Conservation (phyloP, 2,888 invertebrate species). For the Heliconius ismenius region DNA sequence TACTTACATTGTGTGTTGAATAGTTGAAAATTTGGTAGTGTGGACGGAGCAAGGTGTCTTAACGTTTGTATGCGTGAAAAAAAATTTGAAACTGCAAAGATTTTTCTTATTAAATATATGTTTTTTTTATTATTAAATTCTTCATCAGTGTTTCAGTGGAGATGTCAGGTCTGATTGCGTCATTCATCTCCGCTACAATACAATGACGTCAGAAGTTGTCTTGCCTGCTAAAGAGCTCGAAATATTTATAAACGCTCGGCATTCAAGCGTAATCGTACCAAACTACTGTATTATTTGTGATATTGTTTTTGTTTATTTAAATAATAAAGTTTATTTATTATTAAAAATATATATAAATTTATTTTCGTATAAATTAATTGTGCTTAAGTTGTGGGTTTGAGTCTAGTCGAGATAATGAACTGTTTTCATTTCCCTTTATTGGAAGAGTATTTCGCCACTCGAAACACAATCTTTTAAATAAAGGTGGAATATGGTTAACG, state of each 20-base stretch:
- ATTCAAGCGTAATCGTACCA: constrained; percentile 22
- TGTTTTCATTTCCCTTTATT: too few species aligned
- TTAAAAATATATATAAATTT: too few species aligned
- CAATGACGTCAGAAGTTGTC: constrained; percentile 28
- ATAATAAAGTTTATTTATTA: too few species aligned
- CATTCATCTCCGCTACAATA: constrained; percentile 24
- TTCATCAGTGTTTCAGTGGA: constrained; percentile 7
- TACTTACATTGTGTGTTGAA: too few species aligned
- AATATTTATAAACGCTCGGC: constrained; percentile 25
- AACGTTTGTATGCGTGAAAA: background rate
- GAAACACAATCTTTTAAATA: too few species aligned
- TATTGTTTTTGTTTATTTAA: background rate
- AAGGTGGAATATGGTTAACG: too few species aligned
- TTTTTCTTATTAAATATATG: background rate
- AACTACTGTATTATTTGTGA: constrained; percentile 1
- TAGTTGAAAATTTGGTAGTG: too few species aligned
- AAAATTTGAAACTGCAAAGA: background rate
- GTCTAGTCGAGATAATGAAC: too few species aligned
- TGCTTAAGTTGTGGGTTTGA: too few species aligned
- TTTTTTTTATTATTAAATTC: background rate
- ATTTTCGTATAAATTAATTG: too few species aligned
- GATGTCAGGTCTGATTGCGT: constrained; percentile 21
- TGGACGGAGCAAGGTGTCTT: too few species aligned
- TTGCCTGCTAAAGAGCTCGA: constrained; percentile 24
- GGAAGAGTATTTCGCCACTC: too few species aligned